These are phyloP conservation scores for Murina feae DNA, from an alignment of 2,113 vertebrate genomes.

Conservation along the genomic window DNA sequence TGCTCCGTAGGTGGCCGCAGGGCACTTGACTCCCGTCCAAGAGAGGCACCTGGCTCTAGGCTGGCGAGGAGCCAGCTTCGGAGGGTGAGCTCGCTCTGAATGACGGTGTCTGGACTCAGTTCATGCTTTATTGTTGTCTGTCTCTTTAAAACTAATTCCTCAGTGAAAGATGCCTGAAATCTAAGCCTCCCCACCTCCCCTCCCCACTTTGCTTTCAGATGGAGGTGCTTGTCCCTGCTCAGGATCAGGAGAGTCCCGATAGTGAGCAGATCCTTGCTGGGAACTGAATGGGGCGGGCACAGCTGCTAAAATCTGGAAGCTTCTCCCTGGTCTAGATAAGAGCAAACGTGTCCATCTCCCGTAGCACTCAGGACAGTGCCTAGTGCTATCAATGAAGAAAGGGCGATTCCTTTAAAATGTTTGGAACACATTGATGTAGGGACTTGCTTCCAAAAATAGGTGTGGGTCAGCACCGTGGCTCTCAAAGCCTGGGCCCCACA, in stretches of 20 bases:
- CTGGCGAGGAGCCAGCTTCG: conserved; percentile 80
- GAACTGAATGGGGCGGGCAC: not conserved
- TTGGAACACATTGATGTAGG: not conserved
- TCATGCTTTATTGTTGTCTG: conserved; percentile 76
- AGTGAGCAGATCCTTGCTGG: conserved; percentile 43
- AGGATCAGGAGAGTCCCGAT: conserved; percentile 58
- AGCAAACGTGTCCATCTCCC: not conserved
- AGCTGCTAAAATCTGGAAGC: not conserved
- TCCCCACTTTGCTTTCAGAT: conserved; percentile 69
- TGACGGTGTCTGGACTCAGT: conserved; percentile 76
- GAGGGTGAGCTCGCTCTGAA: conserved; percentile 77
- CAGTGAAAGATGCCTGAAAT: conserved; percentile 83
- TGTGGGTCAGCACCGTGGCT: not conserved
- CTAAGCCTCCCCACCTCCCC: conserved; percentile 70
- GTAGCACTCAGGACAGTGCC: not conserved
- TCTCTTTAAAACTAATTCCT: conserved; percentile 82
- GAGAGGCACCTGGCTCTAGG: conserved; percentile 84
- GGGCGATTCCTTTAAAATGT: not conserved
- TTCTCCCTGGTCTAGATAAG: not conserved
- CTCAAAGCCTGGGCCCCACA: not conserved
- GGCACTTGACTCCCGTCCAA: conserved; percentile 83
- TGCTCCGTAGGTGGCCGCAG: conserved; percentile 83
- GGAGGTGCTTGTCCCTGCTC: conserved; percentile 73
- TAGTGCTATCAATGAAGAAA: not conserved
- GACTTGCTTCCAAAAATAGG: not conserved